Base-by-base conservation (phyloP, 2,888 invertebrate genomes). In the Drymonia ruficornis region DNA sequence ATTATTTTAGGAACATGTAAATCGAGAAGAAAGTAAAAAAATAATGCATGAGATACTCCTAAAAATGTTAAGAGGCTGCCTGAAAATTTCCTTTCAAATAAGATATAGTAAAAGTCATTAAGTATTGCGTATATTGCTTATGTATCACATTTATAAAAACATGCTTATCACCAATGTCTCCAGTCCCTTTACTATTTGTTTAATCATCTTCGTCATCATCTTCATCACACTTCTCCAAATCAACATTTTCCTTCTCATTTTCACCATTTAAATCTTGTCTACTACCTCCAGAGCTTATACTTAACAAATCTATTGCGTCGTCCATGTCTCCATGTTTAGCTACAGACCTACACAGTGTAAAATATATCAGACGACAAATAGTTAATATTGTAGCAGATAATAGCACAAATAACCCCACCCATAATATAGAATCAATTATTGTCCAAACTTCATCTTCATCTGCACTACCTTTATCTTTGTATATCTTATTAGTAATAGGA, bases 341-440 rank as follows among this genome's bases (percentile, higher is more conserved):
- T 6, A 47, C 38, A 13, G 47, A 29, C 59, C 54, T 71, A 5
- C 18, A 53, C 44, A 59, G 67, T 5, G 54, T 53, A 0, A 67
- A 49, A 4, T 59, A 43, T 5, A 76, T 13, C 29, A 75, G 56
- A 13, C 69, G 70, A 44, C 52, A 63, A 45, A 78, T 67, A 0
- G 63, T 67, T 16, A 74, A 47, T 9, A 78, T 4, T 15, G 74
- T 55, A 16, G 70, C 55, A 29, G 65, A 61, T 19, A 75, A 38
- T 16, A 81, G 36, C 36, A 69, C 65, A 31, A 74, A 60, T 9
- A 84, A 51, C 9, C 74, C 42, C 3, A 75, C 61, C 66, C 77
- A 79, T 49, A 83, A 56, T 31, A 83, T 59, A 12, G 77, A 74
- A 70, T 88, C 84, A 46, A 80, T 56, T 1, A 61, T 60, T 28